A percentile compares a stretch with the other conserved stretches of the same genome.
These are phyloP conservation scores for Gadus chalcogrammus DNA, from an alignment of 2,113 vertebrate species.

Conservation along the genomic window DNA sequence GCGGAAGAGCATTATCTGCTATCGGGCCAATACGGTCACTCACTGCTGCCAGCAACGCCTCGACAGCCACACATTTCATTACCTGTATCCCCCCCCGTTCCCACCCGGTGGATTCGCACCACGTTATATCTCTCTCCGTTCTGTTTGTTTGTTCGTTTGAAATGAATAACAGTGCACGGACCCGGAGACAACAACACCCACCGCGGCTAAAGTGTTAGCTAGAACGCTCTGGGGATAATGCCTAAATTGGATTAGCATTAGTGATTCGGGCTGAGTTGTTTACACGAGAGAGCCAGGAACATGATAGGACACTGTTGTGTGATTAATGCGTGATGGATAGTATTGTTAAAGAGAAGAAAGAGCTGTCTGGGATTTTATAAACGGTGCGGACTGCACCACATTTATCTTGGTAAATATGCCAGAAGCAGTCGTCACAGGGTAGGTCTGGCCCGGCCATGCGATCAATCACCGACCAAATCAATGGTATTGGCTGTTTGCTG, in stretches of 20 bases:
- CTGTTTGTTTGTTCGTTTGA: background rate
- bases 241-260: slow-evolving; percentile 69
- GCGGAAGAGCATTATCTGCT: slow-evolving; percentile 24
- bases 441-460: too few relatives aligned
- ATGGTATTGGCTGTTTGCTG: too few relatives aligned
- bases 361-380: background rate
- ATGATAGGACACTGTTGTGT: slow-evolving; percentile 29
- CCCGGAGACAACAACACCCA: slow-evolving; percentile 23
- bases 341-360: slow-evolving; percentile 2
- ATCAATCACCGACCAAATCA: too few relatives aligned
- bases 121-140: slow-evolving; percentile 10
- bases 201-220: slow-evolving; percentile 21
- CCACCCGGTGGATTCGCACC: slow-evolving; percentile 19
- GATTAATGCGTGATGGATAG: background rate
- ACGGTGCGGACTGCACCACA: background rate
- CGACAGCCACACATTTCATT: slow-evolving; percentile 24
- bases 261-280: slow-evolving; percentile 35
- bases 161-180: slow-evolving; percentile 24
- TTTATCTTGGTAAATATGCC: background rate
- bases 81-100: slow-evolving; percentile 31
- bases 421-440: background rate
- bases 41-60: slow-evolving; percentile 45
- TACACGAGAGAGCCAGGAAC: slow-evolving; percentile 38
- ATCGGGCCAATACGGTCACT: slow-evolving; percentile 45
- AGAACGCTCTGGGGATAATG: slow-evolving; percentile 45